Percentiles rank a stretch among this genome's conserved stretches.
Evolutionary conservation across 2,113 vertebrate species (phyloP).

Genomic region (Albula glossodonta): DNA sequence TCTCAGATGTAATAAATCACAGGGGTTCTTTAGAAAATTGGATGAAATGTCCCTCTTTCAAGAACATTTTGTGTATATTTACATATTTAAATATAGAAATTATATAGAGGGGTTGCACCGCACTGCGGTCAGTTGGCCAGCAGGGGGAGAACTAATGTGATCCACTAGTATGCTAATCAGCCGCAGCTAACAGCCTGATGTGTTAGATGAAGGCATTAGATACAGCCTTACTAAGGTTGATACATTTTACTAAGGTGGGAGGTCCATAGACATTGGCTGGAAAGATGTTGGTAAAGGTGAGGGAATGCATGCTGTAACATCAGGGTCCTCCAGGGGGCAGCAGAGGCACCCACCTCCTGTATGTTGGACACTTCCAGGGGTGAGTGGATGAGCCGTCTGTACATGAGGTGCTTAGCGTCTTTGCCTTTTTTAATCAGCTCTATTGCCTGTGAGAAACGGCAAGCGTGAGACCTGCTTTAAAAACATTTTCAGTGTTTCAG

Average conservation of each 20-base stretch:
- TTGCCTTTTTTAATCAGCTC: conserved; percentile 98
- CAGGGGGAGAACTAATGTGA: too few species aligned
- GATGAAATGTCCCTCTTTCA: too few species aligned
- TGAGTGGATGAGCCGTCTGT: conserved; percentile 91
- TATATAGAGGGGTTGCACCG: too few species aligned
- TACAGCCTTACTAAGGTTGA: background rate
- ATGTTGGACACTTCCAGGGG: conserved; percentile 93
- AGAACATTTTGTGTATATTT: too few species aligned
- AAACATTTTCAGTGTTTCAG: too few species aligned
- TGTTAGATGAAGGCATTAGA: background rate
- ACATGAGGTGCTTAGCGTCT: conserved; percentile 95
- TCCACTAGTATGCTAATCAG: too few species aligned
- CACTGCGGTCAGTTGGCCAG: too few species aligned
- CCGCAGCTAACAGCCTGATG: too few species aligned
- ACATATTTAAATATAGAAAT: too few species aligned
- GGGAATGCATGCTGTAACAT: background rate
- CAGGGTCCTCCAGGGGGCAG: background rate
- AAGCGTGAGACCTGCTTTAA: background rate
- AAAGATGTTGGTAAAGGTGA: background rate
- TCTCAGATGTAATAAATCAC: too few species aligned
- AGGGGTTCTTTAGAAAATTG: too few species aligned
- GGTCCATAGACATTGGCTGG: background rate
- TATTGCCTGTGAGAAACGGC: conserved; percentile 76
- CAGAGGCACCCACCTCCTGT: conserved; percentile 81
- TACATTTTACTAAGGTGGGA: too few species aligned